These are phyloP conservation scores for Trissolcus brochymenae DNA, from an alignment of 2,888 invertebrate genomes.

Conservation along the genomic window DNA sequence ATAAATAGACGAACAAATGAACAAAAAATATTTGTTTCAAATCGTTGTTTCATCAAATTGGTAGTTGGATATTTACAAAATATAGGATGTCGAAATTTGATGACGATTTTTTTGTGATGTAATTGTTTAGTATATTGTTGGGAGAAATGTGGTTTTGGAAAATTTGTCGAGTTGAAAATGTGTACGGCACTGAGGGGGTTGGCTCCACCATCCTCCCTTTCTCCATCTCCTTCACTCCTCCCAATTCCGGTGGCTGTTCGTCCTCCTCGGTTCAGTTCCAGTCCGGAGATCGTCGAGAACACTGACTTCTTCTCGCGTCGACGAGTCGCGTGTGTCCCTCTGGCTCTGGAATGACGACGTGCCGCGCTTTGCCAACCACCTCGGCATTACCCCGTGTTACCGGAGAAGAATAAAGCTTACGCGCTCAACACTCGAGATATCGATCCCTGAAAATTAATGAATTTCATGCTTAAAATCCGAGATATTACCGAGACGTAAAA, in stretches of 20 bases:
- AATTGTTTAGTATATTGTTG: neutral
- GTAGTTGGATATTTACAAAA: too few species aligned
- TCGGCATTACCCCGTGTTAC: neutral
- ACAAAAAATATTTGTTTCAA: too few species aligned
- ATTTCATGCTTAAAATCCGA: neutral
- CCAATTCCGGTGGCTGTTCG: conserved; percentile 52
- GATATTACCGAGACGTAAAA: neutral
- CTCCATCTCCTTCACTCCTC: conserved; percentile 58
- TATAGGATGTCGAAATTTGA: conserved; percentile 8
- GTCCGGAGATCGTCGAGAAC: conserved; percentile 67
- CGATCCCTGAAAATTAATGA: neutral
- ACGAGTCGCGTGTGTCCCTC: conserved; percentile 40
- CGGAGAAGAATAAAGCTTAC: too few species aligned
- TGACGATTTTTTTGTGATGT: too few species aligned
- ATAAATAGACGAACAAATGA: too few species aligned
- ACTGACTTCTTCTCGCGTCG: conserved; percentile 43
- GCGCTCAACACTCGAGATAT: neutral
- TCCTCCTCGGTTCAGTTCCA: conserved; percentile 69
- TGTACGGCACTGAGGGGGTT: conserved; percentile 54
- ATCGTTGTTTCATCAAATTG: too few species aligned
- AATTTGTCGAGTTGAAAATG: conserved; percentile 7
- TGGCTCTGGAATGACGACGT: conserved; percentile 50
- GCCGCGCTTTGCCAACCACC: conserved; percentile 21
- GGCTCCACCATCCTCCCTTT: conserved; percentile 57
- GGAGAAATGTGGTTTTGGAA: neutral